Conservation (phyloP, 2,113 vertebrate species). For the Setophaga coronata region DNA sequence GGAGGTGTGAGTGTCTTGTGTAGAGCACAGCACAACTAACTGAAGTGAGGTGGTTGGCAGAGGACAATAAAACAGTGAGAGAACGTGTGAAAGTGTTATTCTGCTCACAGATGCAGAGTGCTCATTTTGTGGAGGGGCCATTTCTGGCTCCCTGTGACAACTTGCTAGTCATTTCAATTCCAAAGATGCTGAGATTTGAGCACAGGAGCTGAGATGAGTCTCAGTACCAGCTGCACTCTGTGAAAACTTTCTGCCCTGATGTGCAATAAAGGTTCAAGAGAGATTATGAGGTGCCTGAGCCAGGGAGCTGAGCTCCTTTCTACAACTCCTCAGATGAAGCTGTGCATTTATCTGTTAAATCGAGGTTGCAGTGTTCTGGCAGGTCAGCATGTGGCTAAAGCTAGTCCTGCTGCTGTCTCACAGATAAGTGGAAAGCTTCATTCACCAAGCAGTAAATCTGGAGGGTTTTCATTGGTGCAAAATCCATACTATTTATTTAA, state of each 20-base stretch:
- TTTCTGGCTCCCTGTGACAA: neutral
- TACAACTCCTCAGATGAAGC: neutral
- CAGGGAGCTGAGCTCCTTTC: neutral
- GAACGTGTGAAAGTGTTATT: neutral
- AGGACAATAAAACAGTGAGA: neutral
- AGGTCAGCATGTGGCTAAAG: neutral
- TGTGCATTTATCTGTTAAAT: neutral
- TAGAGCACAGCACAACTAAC: neutral
- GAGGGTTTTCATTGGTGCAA: neutral
- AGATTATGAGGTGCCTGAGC: neutral
- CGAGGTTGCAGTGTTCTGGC: neutral
- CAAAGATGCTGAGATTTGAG: neutral
- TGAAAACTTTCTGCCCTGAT: neutral
- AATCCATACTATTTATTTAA: slow-evolving; percentile 51
- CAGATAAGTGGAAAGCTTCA: slow-evolving; percentile 4
- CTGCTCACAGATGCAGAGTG: neutral
- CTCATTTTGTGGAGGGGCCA: neutral
- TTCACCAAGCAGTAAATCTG: slow-evolving; percentile 25
- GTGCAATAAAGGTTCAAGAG: neutral
- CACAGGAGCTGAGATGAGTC: neutral
- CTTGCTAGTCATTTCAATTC: neutral
- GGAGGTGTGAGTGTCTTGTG: neutral
- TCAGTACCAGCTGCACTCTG: neutral
- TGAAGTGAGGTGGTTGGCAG: neutral
- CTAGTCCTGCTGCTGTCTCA: slow-evolving; percentile 17